Conservation (phyloP, 1,140 invertebrate genomes). For the Physella acuta region DNA sequence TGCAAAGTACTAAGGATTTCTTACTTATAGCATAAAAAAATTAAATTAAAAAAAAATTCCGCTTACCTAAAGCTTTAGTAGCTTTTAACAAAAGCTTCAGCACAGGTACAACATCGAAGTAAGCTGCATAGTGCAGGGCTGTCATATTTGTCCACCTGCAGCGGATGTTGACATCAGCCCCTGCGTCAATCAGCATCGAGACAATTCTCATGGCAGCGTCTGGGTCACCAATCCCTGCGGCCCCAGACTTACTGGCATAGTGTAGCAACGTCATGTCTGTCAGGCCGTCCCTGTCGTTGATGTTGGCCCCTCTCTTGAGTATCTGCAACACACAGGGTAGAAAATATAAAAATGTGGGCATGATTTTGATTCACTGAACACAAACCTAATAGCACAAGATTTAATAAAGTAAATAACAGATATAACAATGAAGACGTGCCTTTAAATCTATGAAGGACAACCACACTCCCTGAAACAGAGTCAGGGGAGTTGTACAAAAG, state of each 20-base stretch:
- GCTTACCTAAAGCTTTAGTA: conserved; percentile 55
- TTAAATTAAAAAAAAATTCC: too few relatives aligned
- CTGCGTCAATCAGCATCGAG: conserved; percentile 57
- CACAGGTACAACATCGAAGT: conserved; percentile 65
- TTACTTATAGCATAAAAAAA: too few relatives aligned
- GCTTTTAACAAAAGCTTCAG: conserved; percentile 60
- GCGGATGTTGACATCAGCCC: conserved; percentile 62
- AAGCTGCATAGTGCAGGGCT: conserved; percentile 65
- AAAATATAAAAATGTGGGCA: not conserved
- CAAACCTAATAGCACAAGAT: too few relatives aligned
- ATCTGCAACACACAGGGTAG: conserved; percentile 46
- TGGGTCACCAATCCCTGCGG: conserved; percentile 63
- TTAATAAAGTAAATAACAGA: too few relatives aligned
- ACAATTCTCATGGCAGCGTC: conserved; percentile 51
- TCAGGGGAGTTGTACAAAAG: too few relatives aligned
- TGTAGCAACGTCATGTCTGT: conserved; percentile 67
- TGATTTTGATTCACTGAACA: too few relatives aligned
- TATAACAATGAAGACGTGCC: too few relatives aligned
- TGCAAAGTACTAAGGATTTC: too few relatives aligned
- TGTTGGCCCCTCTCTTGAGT: conserved; percentile 60
- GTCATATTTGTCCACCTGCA: conserved; percentile 68
- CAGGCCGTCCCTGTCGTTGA: conserved; percentile 65
- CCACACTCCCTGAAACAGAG: too few relatives aligned
- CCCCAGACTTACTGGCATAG: conserved; percentile 65
- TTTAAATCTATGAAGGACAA: too few relatives aligned